Base-by-base conservation (phyloP, 2,113 vertebrate species). In the Nothobranchius furzeri region DNA sequence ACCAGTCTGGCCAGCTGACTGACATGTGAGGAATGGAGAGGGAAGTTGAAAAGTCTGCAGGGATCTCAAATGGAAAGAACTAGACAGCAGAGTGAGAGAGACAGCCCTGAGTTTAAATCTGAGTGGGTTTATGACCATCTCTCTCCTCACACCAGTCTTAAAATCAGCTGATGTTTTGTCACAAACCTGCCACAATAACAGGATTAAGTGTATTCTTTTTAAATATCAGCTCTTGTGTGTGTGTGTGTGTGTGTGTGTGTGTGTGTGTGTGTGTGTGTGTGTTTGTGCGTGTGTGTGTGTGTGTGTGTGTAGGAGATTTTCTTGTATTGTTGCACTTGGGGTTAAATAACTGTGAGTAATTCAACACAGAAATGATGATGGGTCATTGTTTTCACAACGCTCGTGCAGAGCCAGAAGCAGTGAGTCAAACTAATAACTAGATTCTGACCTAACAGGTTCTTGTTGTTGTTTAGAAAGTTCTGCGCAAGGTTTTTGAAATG, bases 1-100 rank as follows among this genome's bases (percentile, higher is more conserved):
- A 92, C 92, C 89, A 82, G 93, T 90, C 80, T 12, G 84, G 76
- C 88, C 82, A 86, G 92, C 72, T 91, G 75, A 74, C 56, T 80
- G 72, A 78, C 68, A 81, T 43, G 72, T 60, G 25, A 85, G 76
- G 80, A 92, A 88, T 80, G 53, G 50, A 62, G 64, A 17, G 7
- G 55, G 53, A 37, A 49, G 68, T 17, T 24, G 13, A 50, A 60
- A 20, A 30, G 47, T 49, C 12, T 35, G 9, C 2, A 1, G 7
- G 6, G 7, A 50, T 40, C 53, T 68, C 17, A n/a, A 56, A 43
- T 17, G 1, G 43, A 14, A 37, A 5, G 20, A 68, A 58, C 4
- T 11, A 49, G 10, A 47, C n/a, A 2, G 14, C 5, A 1, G 37
- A 51, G 58, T 7, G 7, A 40, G 30, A 30, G 60, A 54, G 7